Percentiles rank a stretch among this genome's conserved stretches.
Conservation (phyloP, 2,113 vertebrate genomes). For the Plotosus lineatus region DNA sequence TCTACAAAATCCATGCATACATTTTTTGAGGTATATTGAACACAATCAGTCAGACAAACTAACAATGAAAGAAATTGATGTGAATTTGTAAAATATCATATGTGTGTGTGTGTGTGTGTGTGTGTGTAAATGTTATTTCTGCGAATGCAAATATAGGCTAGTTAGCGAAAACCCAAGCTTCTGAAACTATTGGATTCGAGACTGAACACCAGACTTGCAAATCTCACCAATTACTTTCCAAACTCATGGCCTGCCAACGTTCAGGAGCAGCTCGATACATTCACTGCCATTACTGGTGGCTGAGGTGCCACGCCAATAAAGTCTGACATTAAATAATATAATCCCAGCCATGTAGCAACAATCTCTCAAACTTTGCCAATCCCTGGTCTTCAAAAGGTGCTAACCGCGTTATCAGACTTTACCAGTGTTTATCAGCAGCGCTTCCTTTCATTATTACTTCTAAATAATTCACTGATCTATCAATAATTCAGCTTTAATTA, state of each 20-base stretch:
- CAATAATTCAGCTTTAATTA: slow-evolving; percentile 56
- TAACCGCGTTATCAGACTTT: too few species aligned
- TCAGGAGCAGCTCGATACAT: background rate
- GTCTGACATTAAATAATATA: slow-evolving; percentile 12
- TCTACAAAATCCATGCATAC: too few species aligned
- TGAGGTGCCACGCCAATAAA: background rate
- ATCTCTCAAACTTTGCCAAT: slow-evolving; percentile 23
- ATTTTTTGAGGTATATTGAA: too few species aligned
- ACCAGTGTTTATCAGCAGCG: slow-evolving; percentile 40
- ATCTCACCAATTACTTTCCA: background rate
- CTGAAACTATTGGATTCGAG: background rate
- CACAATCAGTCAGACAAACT: too few species aligned
- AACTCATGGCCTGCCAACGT: background rate
- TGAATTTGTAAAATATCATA: too few species aligned
- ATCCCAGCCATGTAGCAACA: slow-evolving; percentile 17
- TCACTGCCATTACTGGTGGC: background rate
- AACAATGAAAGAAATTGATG: too few species aligned
- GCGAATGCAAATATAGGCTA: background rate
- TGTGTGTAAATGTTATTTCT: too few species aligned
- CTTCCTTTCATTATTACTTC: slow-evolving; percentile 44
- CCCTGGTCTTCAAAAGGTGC: slow-evolving; percentile 18
- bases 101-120: too few species aligned
- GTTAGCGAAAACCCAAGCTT: background rate
- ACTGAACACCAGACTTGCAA: background rate
- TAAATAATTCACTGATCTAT: slow-evolving; percentile 50